Evolutionary conservation across 2,888 invertebrate species (phyloP).

Genomic region (Trichacis sp.): DNA sequence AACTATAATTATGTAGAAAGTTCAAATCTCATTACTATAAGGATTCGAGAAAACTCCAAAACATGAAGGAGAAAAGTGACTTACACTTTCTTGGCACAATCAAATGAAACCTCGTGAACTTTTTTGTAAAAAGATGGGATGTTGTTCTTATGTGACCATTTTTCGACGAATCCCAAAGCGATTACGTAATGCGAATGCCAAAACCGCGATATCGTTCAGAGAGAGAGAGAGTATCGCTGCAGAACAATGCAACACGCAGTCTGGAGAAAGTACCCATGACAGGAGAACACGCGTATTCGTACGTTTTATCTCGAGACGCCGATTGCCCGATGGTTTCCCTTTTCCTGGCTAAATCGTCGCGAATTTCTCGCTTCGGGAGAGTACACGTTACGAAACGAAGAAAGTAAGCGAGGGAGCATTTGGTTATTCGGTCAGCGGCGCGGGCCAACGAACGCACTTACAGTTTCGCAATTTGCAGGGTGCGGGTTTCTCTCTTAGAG

Average conservation of each 20-base stretch:
- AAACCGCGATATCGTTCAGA: neutral
- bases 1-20: too few species aligned
- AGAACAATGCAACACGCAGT: conserved; percentile 53
- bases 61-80: too few species aligned
- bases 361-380: conserved; percentile 7
- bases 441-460: conserved; percentile 48
- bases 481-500: conserved; percentile 5
- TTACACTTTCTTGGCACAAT: too few species aligned
- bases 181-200: conserved; percentile 9
- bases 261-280: conserved; percentile 52
- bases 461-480: conserved; percentile 37
- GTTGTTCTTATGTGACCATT: too few species aligned
- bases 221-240: conserved; percentile 31
- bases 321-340: conserved; percentile 1
- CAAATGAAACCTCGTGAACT: too few species aligned
- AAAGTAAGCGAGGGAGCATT: conserved; percentile 65
- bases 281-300: conserved; percentile 29
- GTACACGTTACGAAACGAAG: conserved; percentile 50
- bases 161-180: neutral
- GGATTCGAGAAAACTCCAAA: too few species aligned
- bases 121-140: too few species aligned
- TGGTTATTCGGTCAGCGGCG: conserved; percentile 67
- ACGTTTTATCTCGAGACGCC: conserved; percentile 4
- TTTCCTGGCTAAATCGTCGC: neutral
- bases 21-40: too few species aligned